phyloP scores from a whole-genome alignment of 2,113 vertebrate genomes.

The Climacteris rufus region DNA sequence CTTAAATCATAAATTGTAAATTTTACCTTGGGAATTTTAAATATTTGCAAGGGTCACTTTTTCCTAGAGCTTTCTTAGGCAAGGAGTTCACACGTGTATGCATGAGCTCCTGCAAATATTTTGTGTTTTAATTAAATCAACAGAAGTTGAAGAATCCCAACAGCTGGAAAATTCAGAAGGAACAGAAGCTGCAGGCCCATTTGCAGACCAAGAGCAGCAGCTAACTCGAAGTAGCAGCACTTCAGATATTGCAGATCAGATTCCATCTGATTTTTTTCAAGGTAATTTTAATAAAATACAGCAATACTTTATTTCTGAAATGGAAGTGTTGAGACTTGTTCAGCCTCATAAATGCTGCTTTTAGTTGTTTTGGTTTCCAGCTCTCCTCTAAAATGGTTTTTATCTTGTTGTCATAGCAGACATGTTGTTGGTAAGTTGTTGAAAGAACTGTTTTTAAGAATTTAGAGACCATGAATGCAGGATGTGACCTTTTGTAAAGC shows the following conservation, averaged over 20 bases:
- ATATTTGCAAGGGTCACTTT: neutral
- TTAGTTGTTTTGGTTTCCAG: neutral
- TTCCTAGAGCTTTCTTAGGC: neutral
- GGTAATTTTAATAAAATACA: slow-evolving; percentile 63
- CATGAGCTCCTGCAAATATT: neutral
- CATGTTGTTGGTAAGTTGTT: neutral
- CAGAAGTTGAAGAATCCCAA: slow-evolving; percentile 91
- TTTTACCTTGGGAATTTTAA: neutral
- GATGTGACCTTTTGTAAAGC: neutral
- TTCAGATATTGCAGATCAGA: slow-evolving; percentile 87
- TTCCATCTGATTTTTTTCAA: slow-evolving; percentile 75
- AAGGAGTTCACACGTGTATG: rapidly evolving
- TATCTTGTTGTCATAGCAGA: neutral
- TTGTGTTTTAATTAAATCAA: neutral
- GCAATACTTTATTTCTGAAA: neutral
- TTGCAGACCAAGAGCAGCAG: slow-evolving; percentile 70
- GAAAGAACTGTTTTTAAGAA: neutral
- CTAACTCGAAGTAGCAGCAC: slow-evolving; percentile 90
- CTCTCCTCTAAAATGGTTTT: neutral
- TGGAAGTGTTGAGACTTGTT: neutral
- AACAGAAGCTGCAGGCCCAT: slow-evolving; percentile 58
- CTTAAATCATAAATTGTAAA: neutral
- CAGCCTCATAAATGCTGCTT: neutral
- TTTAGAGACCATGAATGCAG: neutral
- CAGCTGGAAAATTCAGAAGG: slow-evolving; percentile 75